A percentile compares a stretch with the other conserved stretches of the same genome.
phyloP scores from a whole-genome alignment of 2,888 invertebrate species.

The Gandaritis pyraliata region DNA sequence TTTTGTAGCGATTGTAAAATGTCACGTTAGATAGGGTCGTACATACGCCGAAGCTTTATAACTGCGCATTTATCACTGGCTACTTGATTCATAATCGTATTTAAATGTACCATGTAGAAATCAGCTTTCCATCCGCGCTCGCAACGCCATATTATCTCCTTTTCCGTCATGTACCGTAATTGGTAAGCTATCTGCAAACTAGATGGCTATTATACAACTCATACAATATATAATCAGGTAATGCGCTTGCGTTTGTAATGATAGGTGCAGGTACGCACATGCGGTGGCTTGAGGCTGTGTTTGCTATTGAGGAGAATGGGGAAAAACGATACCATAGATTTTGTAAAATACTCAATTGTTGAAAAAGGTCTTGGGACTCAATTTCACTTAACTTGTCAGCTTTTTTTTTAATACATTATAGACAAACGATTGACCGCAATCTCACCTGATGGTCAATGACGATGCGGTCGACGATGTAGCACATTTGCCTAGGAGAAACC shows the following conservation, averaged over 20 bases:
- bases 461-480: no score
- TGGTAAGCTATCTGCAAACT: constrained; percentile 41
- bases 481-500: no score
- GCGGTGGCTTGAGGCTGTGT: constrained; percentile 65
- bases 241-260: constrained; percentile 76
- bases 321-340: constrained; percentile 20
- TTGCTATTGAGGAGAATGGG: constrained; percentile 56
- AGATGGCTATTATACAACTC: constrained; percentile 57
- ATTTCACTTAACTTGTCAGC: no score
- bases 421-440: no score
- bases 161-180: constrained; percentile 45
- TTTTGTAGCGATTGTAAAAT: no score
- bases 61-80: constrained; percentile 27
- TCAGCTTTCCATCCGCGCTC: constrained; percentile 41
- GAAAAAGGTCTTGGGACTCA: no score
- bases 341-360: no score
- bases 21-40: no score
- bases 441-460: no score
- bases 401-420: no score
- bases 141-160: constrained; percentile 40
- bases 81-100: constrained; percentile 34
- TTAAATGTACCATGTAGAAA: constrained; percentile 41
- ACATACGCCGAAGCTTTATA: not conserved
- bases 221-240: constrained; percentile 76
- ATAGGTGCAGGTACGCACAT: constrained; percentile 62